phyloP scores from a whole-genome alignment of 2,113 vertebrate genomes.

The Condylura cristata region DNA sequence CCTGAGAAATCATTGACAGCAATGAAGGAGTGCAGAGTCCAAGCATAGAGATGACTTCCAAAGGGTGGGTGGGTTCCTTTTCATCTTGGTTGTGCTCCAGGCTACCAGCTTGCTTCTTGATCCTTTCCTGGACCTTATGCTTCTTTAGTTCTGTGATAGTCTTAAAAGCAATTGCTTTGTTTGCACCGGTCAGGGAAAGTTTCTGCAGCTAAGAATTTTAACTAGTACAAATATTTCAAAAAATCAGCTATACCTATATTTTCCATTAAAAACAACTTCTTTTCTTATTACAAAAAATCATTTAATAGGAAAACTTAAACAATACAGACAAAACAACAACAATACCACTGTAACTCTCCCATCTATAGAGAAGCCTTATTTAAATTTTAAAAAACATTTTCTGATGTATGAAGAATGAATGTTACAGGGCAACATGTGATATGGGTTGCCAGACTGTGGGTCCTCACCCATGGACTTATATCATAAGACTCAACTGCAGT shows the following conservation, averaged over 20 bases:
- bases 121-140: not conserved
- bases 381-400: not conserved
- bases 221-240: not conserved
- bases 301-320: not conserved
- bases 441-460: too few species aligned
- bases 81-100: not conserved
- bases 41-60: not conserved
- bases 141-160: not conserved
- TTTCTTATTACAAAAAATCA: not conserved
- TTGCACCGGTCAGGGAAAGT: not conserved
- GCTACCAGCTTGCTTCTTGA: not conserved
- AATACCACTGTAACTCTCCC: not conserved
- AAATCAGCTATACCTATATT: not conserved
- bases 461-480: too few species aligned
- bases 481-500: too few species aligned
- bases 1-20: not conserved
- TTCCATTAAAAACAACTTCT: constrained; percentile 12
- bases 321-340: not conserved
- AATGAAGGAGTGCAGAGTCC: not conserved
- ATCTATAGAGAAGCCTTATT: not conserved
- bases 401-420: not conserved
- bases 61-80: not conserved
- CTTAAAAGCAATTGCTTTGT: not conserved
- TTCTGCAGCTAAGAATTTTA: constrained; percentile 30
- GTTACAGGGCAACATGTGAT: too few species aligned